Base-by-base conservation (phyloP, 2,113 vertebrate genomes). In the Nycticorax nycticorax region DNA sequence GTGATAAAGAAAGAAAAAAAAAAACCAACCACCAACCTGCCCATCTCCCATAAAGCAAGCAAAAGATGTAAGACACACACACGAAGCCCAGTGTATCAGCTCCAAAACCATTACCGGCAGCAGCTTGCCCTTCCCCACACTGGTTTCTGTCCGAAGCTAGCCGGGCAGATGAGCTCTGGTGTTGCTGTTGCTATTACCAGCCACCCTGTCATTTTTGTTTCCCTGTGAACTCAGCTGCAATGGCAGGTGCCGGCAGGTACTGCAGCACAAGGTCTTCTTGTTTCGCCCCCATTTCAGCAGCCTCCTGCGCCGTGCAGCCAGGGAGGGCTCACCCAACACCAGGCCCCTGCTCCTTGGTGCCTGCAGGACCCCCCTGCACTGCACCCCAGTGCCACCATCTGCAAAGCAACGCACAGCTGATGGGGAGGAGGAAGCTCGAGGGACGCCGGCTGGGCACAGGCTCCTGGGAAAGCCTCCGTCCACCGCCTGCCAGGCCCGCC, bases 31-130 rank as follows among this genome's bases (percentile, higher is more conserved):
- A 41, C 8, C 67, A 87, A 83, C 76, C 66, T 82, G 92, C 62
- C 75, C 85, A 45, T 84, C 63, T 85, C 84, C 77, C 74, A 35
- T 10, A n/a, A 17, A 79, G 56, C 60, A 33, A 95, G 79, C 28
- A 37, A 57, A 37, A n/a, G 77, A 87, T 89, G n/a, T 48, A 72
- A 93, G 79, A 14, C 0, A 1, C 26, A 9, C 14, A 10, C 4
- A 6, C 0, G 1, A 53, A 72, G 78, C 17, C 30, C 0, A 1
- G 48, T 0, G 4, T 15, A 56, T 30, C 37, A 13, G 47, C 74
- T 39, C 88, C 90, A 77, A 55, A 57, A 24, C 20, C 66, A 19
- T 45, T 9, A n/a, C 32, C 74, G 16, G 28, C 68, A 73, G 41
- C 87, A 52, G 86, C 59, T 30, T 1, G 0, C n/a, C 66, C 22